Percentiles rank a stretch among this genome's conserved stretches.
Evolutionary conservation across 2,797 vertebrate species (phyloP).

Genomic region (Hydrolagus colliei): DNA sequence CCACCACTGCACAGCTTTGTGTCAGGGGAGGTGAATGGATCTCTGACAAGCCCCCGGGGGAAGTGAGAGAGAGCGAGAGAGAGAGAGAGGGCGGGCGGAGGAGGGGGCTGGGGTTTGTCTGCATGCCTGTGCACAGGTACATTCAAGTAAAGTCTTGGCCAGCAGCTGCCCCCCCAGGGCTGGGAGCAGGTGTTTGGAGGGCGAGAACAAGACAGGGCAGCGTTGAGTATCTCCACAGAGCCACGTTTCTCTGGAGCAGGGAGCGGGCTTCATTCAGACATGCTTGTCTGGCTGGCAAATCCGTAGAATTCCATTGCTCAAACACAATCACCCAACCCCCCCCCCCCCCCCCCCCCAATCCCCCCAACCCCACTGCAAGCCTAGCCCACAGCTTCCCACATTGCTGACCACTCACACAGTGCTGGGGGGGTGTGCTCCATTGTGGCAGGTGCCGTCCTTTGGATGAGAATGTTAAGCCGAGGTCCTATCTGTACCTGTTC

Average conservation of each 20-base stretch:
- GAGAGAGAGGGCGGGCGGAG: no score
- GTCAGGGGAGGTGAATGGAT: background rate
- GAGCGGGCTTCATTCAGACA: background rate
- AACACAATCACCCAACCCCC: no score
- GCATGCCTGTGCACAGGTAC: background rate
- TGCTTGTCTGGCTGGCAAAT: background rate
- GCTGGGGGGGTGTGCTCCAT: no score
- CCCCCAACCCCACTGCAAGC: no score
- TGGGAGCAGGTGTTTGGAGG: slow-evolving; percentile 4
- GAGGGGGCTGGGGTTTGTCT: no score
- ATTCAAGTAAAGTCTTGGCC: slow-evolving; percentile 1
- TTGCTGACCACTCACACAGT: no score
- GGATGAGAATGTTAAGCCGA: no score
- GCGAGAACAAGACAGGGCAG: slow-evolving; percentile 1
- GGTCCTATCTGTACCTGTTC: no score
- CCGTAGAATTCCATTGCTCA: background rate
- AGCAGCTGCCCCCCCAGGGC: background rate
- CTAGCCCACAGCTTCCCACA: no score
- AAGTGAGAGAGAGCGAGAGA: no score
- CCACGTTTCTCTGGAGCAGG: background rate
- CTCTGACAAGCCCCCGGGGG: background rate
- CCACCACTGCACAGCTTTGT: background rate
- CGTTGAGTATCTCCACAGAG: background rate
- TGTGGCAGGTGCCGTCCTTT: no score
- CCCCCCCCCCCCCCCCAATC: no score